Percentiles rank a stretch among this genome's conserved stretches.
Evolutionary conservation across 2,797 vertebrate genomes (phyloP).

Genomic region (Threskiornis aethiopicus): DNA sequence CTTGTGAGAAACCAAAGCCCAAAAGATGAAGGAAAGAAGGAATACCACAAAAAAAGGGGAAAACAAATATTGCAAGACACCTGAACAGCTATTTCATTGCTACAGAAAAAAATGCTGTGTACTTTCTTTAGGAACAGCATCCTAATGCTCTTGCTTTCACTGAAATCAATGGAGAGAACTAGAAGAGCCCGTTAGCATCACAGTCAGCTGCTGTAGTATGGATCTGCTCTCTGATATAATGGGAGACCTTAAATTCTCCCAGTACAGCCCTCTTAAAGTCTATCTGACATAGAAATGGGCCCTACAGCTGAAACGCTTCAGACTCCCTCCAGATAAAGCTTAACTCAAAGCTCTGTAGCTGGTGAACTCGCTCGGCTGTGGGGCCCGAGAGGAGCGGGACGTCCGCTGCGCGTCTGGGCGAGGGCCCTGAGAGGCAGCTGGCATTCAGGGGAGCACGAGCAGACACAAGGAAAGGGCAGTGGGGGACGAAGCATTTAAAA

Average conservation of each 20-base stretch:
- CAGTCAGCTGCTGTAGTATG: background rate
- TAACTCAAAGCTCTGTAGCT: background rate
- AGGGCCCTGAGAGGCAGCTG: background rate
- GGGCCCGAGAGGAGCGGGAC: accelerated
- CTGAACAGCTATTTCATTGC: background rate
- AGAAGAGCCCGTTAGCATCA: constrained; percentile 17
- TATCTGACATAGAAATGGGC: background rate
- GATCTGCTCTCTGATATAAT: background rate
- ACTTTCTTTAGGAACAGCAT: background rate
- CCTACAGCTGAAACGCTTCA: background rate
- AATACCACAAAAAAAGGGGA: background rate
- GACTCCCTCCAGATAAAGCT: background rate
- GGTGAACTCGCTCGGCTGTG: accelerated
- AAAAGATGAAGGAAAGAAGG: background rate
- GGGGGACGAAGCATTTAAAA: background rate
- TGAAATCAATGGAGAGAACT: constrained; percentile 32
- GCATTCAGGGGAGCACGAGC: background rate
- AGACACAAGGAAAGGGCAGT: background rate
- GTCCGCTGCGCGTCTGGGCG: accelerated
- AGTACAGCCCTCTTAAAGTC: background rate
- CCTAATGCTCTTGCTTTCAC: background rate
- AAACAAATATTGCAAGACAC: background rate
- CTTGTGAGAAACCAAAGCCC: background rate
- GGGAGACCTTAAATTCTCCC: background rate
- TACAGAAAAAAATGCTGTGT: background rate